Evolutionary conservation across 2,888 invertebrate genomes (phyloP), one percentile per base, ranked within the genome.

Genomic region (Synanthedon andrenaeformis): DNA sequence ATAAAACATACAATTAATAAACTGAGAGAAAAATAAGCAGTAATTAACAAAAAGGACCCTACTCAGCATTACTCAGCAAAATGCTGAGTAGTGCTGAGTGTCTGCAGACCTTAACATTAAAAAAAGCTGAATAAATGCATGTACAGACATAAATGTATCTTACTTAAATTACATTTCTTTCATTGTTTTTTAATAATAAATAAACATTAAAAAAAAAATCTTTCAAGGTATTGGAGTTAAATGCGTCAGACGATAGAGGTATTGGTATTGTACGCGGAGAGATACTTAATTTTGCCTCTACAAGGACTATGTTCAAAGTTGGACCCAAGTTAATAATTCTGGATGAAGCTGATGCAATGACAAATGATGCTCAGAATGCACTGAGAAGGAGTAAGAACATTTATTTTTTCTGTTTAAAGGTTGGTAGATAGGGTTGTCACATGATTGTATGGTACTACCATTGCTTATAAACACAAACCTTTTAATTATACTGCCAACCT

Each of bases 261-360:
- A 99, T 99, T 70, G 95, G 94, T 5, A 96, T 98, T 62, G 98
- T 99, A 0, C 89, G 98, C 62, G 96, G 96, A 0, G 95, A 96
- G 76, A 96, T 99, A 63, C 88, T 98, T 45, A 97, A 93, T 76
- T 99, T 99, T 90, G 98, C 99, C 2, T 97, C 97, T 61, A 99
- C 98, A 3, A 92, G 96, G 70, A 97, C 97, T 4, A 95, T 98
- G 67, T 98, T 97, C 73, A 96, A 94, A 81, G 93, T 94, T 51
- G 96, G 96, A 0, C 97, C 96, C 62, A 99, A 99, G 76, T 82
- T 99, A 45, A 96, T 99, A 49, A 98, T 99, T 62, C 87, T 99
- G 19, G 99, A 99, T 89, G 99, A 99, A 89, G 99, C 99, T 0
- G 99, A 99, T 89, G 97, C 98, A 0, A 99, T 99, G 99, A 99